phyloP scores from a whole-genome alignment of 1,140 invertebrate genomes.

The Drosophila nigromelanica region DNA sequence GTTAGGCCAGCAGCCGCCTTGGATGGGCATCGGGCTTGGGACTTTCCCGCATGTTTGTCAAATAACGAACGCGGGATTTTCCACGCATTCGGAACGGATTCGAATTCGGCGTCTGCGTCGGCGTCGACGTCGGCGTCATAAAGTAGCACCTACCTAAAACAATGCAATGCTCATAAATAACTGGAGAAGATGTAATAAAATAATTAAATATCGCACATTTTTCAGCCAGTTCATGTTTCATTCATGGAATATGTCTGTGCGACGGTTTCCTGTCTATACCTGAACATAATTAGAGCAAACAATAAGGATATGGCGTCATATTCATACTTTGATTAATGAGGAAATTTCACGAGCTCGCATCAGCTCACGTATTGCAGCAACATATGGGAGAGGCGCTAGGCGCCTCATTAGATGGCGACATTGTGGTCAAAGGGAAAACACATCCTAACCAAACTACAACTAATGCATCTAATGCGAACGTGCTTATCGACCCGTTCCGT shows the following conservation, averaged over 20 bases:
- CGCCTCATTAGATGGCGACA: constrained; percentile 49
- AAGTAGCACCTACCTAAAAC: constrained; percentile 69
- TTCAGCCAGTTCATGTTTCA: constrained; percentile 44
- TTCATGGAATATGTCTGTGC: constrained; percentile 58
- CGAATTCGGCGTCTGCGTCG: constrained; percentile 4
- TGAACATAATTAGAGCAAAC: constrained; percentile 55
- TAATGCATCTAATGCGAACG: constrained; percentile 12
- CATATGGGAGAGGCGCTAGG: constrained; percentile 41
- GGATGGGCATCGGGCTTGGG: constrained; percentile 39
- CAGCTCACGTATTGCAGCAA: constrained; percentile 8
- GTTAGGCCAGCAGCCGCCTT: constrained; percentile 68
- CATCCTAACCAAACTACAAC: constrained; percentile 59
- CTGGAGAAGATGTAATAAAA: constrained; percentile 62
- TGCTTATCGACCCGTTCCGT: constrained; percentile 42
- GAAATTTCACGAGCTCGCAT: constrained; percentile 41
- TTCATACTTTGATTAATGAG: constrained; percentile 70
- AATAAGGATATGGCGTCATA: constrained; percentile 60
- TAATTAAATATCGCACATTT: constrained; percentile 60
- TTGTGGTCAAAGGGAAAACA: constrained; percentile 54
- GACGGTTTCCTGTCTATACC: constrained; percentile 11
- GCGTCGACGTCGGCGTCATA: constrained; percentile 39
- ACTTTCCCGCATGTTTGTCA: constrained; percentile 65
- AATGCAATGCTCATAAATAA: constrained; percentile 58
- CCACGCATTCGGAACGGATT: constrained; percentile 50
- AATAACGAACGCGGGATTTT: constrained; percentile 70